A percentile compares a stretch with the other conserved stretches of the same genome.
phyloP scores from a whole-genome alignment of 1,140 invertebrate genomes.

The Drosophila repleta region DNA sequence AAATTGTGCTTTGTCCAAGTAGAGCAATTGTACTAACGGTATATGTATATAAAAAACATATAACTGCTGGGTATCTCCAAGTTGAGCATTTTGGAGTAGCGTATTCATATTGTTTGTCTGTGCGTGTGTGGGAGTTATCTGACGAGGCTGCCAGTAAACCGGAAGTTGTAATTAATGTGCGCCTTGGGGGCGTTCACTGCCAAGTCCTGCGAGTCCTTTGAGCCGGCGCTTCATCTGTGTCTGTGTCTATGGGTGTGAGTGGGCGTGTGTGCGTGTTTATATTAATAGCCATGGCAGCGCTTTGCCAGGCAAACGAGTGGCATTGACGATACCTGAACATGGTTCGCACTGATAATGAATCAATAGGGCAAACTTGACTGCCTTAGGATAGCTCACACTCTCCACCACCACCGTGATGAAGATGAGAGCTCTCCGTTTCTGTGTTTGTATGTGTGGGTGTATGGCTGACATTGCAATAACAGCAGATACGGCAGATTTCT shows the following conservation, averaged over 20 bases:
- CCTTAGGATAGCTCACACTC: conserved; percentile 11
- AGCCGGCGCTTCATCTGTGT: neutral
- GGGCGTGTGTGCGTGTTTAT: conserved; percentile 10
- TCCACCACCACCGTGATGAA: neutral
- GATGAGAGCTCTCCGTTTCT: neutral
- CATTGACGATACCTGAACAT: conserved; percentile 34
- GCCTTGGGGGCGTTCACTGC: conserved; percentile 67
- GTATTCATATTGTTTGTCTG: conserved; percentile 8
- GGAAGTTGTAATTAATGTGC: conserved; percentile 80
- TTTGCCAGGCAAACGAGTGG: conserved; percentile 34
- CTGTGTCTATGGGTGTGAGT: neutral
- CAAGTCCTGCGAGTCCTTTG: conserved; percentile 44
- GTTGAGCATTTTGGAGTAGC: too few species aligned
- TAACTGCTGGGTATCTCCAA: too few species aligned
- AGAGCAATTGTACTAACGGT: too few species aligned
- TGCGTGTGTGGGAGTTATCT: conserved; percentile 26
- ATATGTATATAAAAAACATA: too few species aligned
- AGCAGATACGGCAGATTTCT: neutral
- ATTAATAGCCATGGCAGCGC: conserved; percentile 38
- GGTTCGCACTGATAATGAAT: conserved; percentile 31
- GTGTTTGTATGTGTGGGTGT: neutral
- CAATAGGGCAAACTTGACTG: conserved; percentile 31
- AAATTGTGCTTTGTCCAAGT: too few species aligned
- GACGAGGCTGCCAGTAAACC: conserved; percentile 45
- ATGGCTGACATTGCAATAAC: neutral